Conservation (phyloP, 2,113 vertebrate species). For the Myrmophylax atrothorax region DNA sequence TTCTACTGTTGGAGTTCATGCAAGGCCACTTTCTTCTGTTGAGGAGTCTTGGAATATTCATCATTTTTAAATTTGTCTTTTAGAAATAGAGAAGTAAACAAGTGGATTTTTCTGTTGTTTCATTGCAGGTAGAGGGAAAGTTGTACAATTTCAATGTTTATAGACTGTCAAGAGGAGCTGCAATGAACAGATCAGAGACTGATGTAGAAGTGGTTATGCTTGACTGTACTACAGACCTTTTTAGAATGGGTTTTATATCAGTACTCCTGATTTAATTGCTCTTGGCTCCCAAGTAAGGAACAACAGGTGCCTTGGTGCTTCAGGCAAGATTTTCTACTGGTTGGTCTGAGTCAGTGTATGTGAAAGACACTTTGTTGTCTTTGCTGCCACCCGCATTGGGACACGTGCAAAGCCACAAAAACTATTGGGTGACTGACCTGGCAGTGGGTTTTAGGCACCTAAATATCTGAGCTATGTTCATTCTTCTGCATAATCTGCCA, state of each 20-base stretch:
- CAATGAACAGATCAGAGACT: background rate
- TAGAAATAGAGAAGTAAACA: background rate
- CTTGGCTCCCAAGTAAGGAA: background rate
- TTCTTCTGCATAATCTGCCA: background rate
- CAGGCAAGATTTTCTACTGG: background rate
- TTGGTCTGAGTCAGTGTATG: background rate
- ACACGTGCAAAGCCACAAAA: background rate
- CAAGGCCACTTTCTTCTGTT: background rate
- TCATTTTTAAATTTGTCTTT: background rate
- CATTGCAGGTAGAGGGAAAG: background rate
- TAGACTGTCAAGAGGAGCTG: background rate
- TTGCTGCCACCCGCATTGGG: background rate
- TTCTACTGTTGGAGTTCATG: background rate
- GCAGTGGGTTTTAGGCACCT: background rate
- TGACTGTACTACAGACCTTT: background rate
- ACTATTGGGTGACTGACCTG: background rate
- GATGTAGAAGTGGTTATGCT: background rate
- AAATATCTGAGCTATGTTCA: background rate
- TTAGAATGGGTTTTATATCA: background rate
- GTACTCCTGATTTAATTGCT: background rate
- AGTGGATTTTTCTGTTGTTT: background rate
- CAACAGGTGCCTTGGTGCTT: background rate
- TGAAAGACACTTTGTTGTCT: background rate
- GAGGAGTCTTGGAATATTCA: background rate
- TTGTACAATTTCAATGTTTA: background rate